Evolutionary conservation across 2,113 vertebrate genomes (phyloP).

Genomic region (Misgurnus mizolepis): DNA sequence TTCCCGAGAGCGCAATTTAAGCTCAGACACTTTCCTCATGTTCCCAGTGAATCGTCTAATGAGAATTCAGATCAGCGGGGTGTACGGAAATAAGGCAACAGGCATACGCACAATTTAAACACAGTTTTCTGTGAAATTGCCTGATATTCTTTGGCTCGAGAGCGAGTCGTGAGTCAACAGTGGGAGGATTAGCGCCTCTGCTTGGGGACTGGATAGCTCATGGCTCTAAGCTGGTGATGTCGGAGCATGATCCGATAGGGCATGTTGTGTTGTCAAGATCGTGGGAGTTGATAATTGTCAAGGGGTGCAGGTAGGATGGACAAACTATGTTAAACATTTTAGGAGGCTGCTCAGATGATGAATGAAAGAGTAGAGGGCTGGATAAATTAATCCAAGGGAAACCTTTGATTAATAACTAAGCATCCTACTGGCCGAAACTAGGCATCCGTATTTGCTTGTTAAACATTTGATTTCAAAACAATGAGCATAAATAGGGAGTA

Average conservation of each 20-base stretch:
- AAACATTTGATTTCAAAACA: no score
- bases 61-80: constrained; percentile 21
- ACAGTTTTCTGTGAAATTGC: constrained; percentile 46
- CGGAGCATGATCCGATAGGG: neutral
- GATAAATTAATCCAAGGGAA: neutral
- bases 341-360: neutral
- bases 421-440: no score
- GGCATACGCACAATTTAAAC: constrained; percentile 36
- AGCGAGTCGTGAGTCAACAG: constrained; percentile 26
- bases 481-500: no score
- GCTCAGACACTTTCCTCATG: constrained; percentile 4
- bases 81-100: constrained; percentile 11
- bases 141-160: constrained; percentile 5
- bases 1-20: constrained; percentile 30
- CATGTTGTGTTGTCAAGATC: neutral
- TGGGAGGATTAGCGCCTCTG: constrained; percentile 9
- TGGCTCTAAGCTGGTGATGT: neutral
- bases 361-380: neutral
- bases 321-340: neutral
- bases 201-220: neutral
- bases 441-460: no score
- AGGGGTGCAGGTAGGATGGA: neutral
- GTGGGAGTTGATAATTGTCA: neutral
- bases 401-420: neutral
- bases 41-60: constrained; percentile 22